Percentiles rank a stretch among this genome's conserved stretches.
phyloP scores from a whole-genome alignment of 64 coral and sea anemone species.

The Actinia tenebrosa region DNA sequence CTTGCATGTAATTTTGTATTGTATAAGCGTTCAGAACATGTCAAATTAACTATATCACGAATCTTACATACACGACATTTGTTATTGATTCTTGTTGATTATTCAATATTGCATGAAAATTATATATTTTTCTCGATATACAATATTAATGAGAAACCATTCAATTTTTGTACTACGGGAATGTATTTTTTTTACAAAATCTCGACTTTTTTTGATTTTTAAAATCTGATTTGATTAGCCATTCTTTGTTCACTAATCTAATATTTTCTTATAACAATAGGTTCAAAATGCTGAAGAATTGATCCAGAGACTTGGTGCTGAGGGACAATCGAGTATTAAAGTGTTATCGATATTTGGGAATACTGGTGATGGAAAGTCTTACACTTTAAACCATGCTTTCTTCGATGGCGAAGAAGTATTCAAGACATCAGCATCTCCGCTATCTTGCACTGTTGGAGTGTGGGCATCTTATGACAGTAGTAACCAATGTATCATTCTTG shows the following conservation, averaged over 20 bases:
- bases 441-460: slow-evolving; percentile 93
- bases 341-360: slow-evolving; percentile 99
- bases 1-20: neutral
- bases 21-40: no score
- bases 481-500: slow-evolving; percentile 65
- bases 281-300: slow-evolving; percentile 71
- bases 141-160: no score
- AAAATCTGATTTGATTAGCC: no score
- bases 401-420: slow-evolving; percentile 89
- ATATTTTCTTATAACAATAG: slow-evolving; percentile 12
- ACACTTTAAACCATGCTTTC: slow-evolving; percentile 96
- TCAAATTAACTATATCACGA: no score
- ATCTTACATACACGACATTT: no score
- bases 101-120: no score
- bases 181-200: no score
- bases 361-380: slow-evolving; percentile 97
- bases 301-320: slow-evolving; percentile 39
- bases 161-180: no score
- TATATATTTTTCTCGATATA: no score
- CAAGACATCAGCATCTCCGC: slow-evolving; percentile 83
- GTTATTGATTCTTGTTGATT: no score
- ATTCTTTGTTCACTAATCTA: no score
- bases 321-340: slow-evolving; percentile 64
- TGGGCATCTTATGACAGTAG: slow-evolving; percentile 92
- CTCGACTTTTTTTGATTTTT: no score